Percentiles rank a stretch among this genome's conserved stretches.
phyloP scores from a whole-genome alignment of 1,140 invertebrate species.

The Conus betulinus region DNA sequence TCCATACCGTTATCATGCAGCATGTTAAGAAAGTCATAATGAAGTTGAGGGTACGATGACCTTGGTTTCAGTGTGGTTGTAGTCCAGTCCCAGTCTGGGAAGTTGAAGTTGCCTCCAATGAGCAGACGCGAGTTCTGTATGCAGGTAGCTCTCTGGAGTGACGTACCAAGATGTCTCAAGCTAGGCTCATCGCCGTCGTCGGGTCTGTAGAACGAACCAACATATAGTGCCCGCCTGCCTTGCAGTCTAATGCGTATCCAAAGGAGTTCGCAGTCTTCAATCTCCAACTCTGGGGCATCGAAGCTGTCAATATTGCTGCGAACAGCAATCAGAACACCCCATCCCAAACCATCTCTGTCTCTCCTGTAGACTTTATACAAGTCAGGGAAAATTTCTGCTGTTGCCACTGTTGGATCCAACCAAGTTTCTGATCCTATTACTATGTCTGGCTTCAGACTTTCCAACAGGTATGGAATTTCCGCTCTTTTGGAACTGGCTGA shows the following conservation, averaged over 20 bases:
- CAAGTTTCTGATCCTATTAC: constrained; percentile 39
- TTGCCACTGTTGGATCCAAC: constrained; percentile 34
- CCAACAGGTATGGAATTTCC: constrained; percentile 14
- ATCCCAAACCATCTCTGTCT: constrained; percentile 31
- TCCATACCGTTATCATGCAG: constrained; percentile 29
- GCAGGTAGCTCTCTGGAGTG: constrained; percentile 27
- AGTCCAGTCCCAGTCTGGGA: constrained; percentile 43
- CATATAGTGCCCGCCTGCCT: constrained; percentile 34
- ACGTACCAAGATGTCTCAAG: background rate
- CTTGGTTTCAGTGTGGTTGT: constrained; percentile 37
- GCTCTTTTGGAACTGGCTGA: constrained; percentile 23
- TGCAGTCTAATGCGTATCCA: constrained; percentile 37
- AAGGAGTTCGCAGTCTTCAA: constrained; percentile 41
- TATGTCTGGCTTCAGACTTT: constrained; percentile 38
- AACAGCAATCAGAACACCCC: constrained; percentile 44
- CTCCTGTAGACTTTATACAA: constrained; percentile 42
- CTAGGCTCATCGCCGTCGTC: background rate
- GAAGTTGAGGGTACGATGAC: background rate
- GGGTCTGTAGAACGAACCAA: constrained; percentile 8
- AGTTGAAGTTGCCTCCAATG: background rate
- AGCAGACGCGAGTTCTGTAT: background rate
- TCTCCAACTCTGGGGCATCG: constrained; percentile 33
- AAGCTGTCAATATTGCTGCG: constrained; percentile 18
- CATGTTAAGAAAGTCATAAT: constrained; percentile 30
- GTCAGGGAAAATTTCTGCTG: constrained; percentile 41